Base-by-base conservation (phyloP, 2,888 invertebrate species). In the Drosophila kanekoi region DNA sequence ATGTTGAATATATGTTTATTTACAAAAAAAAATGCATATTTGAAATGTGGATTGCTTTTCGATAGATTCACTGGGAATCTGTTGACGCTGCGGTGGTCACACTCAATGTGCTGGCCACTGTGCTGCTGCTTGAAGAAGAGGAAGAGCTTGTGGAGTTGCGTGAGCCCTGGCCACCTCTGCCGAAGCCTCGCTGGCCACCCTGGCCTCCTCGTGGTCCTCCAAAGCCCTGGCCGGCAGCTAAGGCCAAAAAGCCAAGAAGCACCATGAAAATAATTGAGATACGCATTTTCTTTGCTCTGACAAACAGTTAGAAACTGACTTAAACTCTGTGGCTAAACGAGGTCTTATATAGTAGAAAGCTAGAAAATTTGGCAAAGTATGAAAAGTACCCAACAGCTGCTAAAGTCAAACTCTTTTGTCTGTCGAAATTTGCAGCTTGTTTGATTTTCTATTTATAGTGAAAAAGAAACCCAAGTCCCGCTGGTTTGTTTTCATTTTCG, bases 261-360 rank as follows among this genome's bases (percentile, higher is more conserved):
- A 59, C 33, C n/a, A 51, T 41, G 1, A 71, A 28, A 14, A 58
- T 54, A 6, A 54, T 64, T 14, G 37, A 45, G 18, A 44, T 11
- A 54, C 71, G 58, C 64, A 71, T 71, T 41, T 51, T 53, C 6
- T n/a, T 48, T 20, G n/a, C 23, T 35, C 28, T 10, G 35, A 28
- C 20, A 38, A 41, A 37, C 35, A 18, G 14, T 11, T 38, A 8
- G 8, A 4, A 9, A 68, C 40, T 69, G 45, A 51, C 5, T 43
- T 37, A 10, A 4, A 9, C 1, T 47, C 14, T 16, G 38, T 10
- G 9, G 11, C 3, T 47, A 14, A 0, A 1, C 35, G 2, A 14
- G 20, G 16, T 11, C 8, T 69, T 69, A 62, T 56, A 69, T 35
- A 62, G 14, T 3, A 20, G 11, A 20, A 11, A 14, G 9, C 5